A percentile compares a stretch with the other conserved stretches of the same genome.
These are phyloP conservation scores for Folsomia manolachei DNA, from an alignment of 2,888 invertebrate species.

Conservation along the genomic window DNA sequence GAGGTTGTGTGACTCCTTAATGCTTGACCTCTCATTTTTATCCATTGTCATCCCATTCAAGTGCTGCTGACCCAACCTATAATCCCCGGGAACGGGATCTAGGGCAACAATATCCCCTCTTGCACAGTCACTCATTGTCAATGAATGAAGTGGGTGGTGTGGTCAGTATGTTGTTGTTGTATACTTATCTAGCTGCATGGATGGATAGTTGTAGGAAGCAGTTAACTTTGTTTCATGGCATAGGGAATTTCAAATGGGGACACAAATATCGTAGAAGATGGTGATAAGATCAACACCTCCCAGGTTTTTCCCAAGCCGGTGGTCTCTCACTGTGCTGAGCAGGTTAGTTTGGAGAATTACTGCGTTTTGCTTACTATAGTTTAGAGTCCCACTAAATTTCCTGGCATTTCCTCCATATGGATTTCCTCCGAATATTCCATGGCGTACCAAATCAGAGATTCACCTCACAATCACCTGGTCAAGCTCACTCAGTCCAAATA, in stretches of 20 bases:
- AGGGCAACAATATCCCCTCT: too few relatives aligned
- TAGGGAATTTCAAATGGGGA: neutral
- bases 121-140: neutral
- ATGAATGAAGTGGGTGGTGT: neutral
- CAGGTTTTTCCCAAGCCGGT: neutral
- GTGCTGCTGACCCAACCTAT: neutral
- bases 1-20: neutral
- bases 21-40: neutral
- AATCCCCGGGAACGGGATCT: neutral
- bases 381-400: neutral
- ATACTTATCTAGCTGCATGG: too few relatives aligned
- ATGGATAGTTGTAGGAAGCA: too few relatives aligned
- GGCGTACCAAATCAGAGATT: neutral
- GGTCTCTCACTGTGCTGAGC: neutral
- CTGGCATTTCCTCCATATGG: neutral
- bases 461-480: neutral
- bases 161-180: neutral
- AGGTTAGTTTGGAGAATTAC: too few relatives aligned
- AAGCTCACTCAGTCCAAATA: neutral
- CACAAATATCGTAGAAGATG: neutral
- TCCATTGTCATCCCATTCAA: neutral
- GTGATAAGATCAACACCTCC: slow-evolving; percentile 13
- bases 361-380: too few relatives aligned
- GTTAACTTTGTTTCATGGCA: neutral
- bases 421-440: neutral